Evolutionary conservation across 1,140 invertebrate species (phyloP), one percentile per base, ranked within the genome.

Genomic region (Plectrocnemia conspersa): DNA sequence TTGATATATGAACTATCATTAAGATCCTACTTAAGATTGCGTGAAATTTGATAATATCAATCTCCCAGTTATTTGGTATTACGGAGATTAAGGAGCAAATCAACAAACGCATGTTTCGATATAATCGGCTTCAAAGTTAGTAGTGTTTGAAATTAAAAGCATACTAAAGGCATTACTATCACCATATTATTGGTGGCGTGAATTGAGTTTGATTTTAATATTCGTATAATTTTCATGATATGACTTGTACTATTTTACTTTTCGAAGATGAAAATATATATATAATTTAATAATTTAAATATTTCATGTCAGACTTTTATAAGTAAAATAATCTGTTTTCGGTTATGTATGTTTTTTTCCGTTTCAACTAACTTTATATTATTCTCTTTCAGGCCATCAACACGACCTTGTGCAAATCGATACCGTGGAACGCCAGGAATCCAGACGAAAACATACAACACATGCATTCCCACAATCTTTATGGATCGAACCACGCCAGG

Each of bases 331-430:
- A n/a, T n/a, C n/a, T n/a, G 2, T 11, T 11, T 4, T 11, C 32
- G 11, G 32, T 11, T 3, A 13, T 35, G 3, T 4, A 11, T 35
- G 32, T 35, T 35, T 6, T 29, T 11, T 4, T 3, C 11, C 22
- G 18, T 4, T 40, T n/a, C 18, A 5, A 25, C 25, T 24, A 23
- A 45, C 2, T 45, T 23, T 18, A 19, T 32, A 9, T 50, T 19
- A 18, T 49, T 49, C 3, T 41, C 19, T 61, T 57, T 9, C 59
- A 61, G 59, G 18, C 46, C 4, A 58, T 58, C 10, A 58, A 61
- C 23, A 13, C 16, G 2, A 42, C 32, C 21, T 25, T 61, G 3
- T 61, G 59, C 35, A 15, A 45, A 40, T 52, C 59, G n/a, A 41
- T 61, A 47, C 55, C 55, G 7, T 61, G 59, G 59, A 58, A 61